Conservation (phyloP, 2,888 invertebrate genomes). For the Callimorpha dominula region DNA sequence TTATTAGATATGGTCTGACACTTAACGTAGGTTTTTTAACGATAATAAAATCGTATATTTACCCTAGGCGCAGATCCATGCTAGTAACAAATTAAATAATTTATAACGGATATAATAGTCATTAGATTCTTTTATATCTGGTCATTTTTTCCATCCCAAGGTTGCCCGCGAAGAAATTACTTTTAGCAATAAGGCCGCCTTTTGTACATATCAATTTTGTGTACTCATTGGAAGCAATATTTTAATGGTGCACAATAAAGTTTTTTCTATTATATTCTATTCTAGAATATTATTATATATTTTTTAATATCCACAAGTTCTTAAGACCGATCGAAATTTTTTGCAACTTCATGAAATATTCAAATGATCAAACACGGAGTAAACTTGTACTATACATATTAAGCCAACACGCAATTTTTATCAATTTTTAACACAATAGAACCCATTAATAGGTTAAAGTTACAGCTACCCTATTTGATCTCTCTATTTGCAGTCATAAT, state of each 20-base stretch:
- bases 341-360: not conserved
- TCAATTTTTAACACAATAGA: not conserved
- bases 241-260: no score
- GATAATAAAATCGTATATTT: not conserved
- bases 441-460: not conserved
- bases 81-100: not conserved
- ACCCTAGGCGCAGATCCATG: not conserved
- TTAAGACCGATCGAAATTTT: not conserved
- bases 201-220: no score
- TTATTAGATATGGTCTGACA: not conserved
- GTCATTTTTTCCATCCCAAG: no score
- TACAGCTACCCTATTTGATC: not conserved
- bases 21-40: not conserved
- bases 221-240: no score
- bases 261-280: no score
- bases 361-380: not conserved
- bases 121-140: no score
- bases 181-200: no score
- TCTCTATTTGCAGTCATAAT: not conserved
- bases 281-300: no score
- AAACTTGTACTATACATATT: not conserved
- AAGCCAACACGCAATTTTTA: not conserved
- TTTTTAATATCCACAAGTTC: not conserved
- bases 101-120: no score
- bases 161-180: no score